Evolutionary conservation across 2,888 invertebrate genomes (phyloP), one percentile per base, ranked within the genome.

Genomic region (Scaptomyza cyrtandrae): DNA sequence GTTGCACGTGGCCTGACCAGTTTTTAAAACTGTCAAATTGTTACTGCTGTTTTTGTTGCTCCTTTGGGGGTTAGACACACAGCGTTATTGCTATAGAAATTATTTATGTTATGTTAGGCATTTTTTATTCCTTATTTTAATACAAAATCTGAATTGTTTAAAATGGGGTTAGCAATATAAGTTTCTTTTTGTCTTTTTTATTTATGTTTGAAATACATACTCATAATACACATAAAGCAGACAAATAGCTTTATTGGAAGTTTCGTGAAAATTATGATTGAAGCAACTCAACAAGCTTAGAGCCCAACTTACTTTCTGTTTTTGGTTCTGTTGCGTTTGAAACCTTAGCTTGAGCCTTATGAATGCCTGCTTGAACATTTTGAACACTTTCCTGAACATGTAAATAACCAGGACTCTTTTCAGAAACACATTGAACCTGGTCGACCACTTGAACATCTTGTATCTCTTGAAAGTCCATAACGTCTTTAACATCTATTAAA

Each of bases 11-110:
- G 76, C 86, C 62, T 61, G 68, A 35, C 66, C 82, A 59, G 67
- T 70, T 78, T 78, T 74, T 54, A 33, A 69, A 81, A 81, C 86
- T 87, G 88, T 87, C 88, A 82, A 87, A 87, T 85, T 82, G 78
- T 71, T 68, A 59, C 73, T 71, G 57, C 31, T 41, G 48, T 49
- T 41, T 54, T 39, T 48, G 53, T 53, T 41, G 59, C 49, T 69
- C 74, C 73, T 78, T 52, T 60, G 75, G 78, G 75, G 75, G 73
- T 73, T 67, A 55, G 72, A 57, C 56, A 46, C 46, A 46, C 60
- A 46, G 16, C 54, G 55, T 53, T 57, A 43, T 53, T 52, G 57
- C 57, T 37, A 24, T 37, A 19, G 37, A 39, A 62, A 67, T 78
- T 75, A 75, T 78, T 67, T 67, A 75, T 77, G 69, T 56, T 41